These are phyloP conservation scores for Kradibia gibbosae DNA, from an alignment of 1,140 invertebrate species.

Conservation along the genomic window DNA sequence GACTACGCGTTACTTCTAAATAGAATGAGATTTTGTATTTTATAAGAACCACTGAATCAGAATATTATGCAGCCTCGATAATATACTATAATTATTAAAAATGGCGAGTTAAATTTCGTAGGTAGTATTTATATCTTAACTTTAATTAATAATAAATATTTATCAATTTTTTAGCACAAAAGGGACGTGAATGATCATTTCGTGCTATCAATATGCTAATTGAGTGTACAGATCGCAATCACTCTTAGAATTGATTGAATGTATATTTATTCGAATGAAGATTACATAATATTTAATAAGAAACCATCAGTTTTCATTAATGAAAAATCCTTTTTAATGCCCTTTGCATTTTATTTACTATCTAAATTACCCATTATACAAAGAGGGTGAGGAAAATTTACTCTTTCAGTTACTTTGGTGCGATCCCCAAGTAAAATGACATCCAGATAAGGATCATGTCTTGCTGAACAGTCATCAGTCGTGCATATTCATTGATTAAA, in stretches of 20 bases:
- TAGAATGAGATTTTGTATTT: background rate
- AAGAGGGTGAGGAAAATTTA: background rate
- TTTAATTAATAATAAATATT: background rate
- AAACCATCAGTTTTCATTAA: background rate
- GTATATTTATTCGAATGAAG: background rate
- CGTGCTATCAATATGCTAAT: background rate
- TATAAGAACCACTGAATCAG: background rate
- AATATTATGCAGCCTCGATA: background rate
- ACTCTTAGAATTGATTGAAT: background rate
- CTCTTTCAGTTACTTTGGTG: background rate
- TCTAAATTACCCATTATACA: background rate
- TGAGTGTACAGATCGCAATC: background rate
- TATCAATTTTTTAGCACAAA: background rate
- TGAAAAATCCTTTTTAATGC: background rate
- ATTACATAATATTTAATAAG: background rate
- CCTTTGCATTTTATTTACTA: background rate
- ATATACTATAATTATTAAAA: background rate
- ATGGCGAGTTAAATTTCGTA: background rate
- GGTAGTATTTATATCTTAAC: background rate
- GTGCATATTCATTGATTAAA: background rate
- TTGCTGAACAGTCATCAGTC: background rate
- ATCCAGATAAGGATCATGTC: background rate
- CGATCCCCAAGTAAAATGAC: background rate
- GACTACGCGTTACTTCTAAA: background rate
- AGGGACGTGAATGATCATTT: background rate